Evolutionary conservation across 2,888 invertebrate species (phyloP).

Genomic region (Pandemis cinnamomeana): DNA sequence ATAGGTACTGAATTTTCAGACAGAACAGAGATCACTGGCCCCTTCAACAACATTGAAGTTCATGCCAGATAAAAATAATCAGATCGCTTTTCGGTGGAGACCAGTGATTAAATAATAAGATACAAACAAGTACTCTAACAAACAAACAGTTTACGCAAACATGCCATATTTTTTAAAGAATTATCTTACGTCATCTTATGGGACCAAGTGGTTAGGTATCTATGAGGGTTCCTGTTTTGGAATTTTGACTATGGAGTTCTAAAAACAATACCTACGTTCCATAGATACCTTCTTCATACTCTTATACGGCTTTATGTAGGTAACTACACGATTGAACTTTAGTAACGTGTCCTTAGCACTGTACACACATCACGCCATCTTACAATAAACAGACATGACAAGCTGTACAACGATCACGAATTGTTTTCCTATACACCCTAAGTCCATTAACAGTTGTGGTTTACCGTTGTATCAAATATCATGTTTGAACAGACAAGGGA

Average conservation of each 20-base stretch:
- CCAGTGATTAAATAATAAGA: too few species aligned
- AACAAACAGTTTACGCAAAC: too few species aligned
- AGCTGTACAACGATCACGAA: neutral
- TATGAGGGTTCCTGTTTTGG: too few species aligned
- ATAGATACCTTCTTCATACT: too few species aligned
- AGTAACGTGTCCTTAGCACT: neutral
- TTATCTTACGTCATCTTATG: too few species aligned
- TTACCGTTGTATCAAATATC: slow-evolving; percentile 13
- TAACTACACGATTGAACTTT: too few species aligned
- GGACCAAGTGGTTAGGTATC: too few species aligned
- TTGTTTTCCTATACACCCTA: neutral
- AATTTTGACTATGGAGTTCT: too few species aligned
- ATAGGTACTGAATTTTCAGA: slow-evolving; percentile 29
- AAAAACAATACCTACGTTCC: too few species aligned
- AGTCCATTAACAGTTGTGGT: slow-evolving; percentile 1
- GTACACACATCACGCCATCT: neutral
- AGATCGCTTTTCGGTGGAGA: neutral
- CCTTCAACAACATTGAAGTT: neutral
- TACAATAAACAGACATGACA: neutral
- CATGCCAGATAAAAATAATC: neutral
- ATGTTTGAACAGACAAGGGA: slow-evolving; percentile 20
- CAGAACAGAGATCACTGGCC: slow-evolving; percentile 19
- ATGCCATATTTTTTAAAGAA: too few species aligned
- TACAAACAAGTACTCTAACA: too few species aligned
- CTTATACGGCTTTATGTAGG: too few species aligned